Evolutionary conservation across 2,888 invertebrate genomes (phyloP), one percentile per base, ranked within the genome.

Genomic region (Dryocosmus kuriphilus): DNA sequence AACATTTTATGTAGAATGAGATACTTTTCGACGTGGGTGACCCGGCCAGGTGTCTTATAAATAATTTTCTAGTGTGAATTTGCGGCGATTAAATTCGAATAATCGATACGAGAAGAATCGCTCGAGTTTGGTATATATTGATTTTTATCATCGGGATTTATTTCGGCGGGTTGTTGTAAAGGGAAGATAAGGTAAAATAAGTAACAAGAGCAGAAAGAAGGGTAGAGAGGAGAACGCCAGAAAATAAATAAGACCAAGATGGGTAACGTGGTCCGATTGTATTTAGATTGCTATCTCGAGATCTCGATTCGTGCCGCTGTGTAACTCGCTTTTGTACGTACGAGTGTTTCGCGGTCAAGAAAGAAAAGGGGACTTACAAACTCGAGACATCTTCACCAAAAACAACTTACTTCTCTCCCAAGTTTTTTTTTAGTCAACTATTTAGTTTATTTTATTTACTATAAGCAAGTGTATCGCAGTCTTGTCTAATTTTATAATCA

Each of bases 251-350:
- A 57, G 73, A 63, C 41, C 73, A 74, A 81, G 79, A 78, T 78
- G 81, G 80, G 78, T 51, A 71, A 71, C 71, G 71, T 71, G 71
- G 79, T 81, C 82, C 84, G 80, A 83, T 83, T 83, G 84, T 85
- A 85, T 83, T 83, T 82, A 81, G 82, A 85, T 83, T 71, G 71
- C 71, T 71, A 71, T 51, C 71, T 71, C 19, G 19, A 51, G 71
- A 71, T 71, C 71, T 71, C 51, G 71, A 67, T 41, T 67, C 67
- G 27, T 41, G 51, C 27, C 30, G 19, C 67, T 46, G n/a, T 51
- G 71, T 71, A 46, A 71, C 51, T 71, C 71, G 51, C 71, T 71
- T 71, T 71, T 71, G 71, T 71, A 71, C 51, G 8, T 51, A 71
- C 71, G 30, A 51, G 71, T 71, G 71, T 71, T 51, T 71, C 51